Percentiles rank a stretch among this genome's conserved stretches.
phyloP scores from a whole-genome alignment of 1,140 invertebrate genomes.

The Leptoteleia sp. region DNA sequence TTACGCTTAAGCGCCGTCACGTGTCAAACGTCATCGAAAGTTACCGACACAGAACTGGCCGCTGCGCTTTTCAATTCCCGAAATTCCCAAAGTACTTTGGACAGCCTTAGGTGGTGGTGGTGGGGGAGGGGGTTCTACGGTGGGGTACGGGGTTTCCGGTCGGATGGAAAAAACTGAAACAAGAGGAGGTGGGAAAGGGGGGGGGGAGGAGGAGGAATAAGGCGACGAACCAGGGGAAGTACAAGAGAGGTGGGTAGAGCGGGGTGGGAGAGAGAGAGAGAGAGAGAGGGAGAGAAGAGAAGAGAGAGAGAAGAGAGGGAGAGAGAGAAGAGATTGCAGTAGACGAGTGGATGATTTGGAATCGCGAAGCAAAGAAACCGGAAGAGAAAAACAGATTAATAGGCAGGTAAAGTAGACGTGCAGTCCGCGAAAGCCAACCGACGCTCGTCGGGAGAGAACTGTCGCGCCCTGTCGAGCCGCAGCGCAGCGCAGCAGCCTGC shows the following conservation, averaged over 20 bases:
- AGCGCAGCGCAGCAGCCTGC: constrained; percentile 81
- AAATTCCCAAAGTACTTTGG: constrained; percentile 42
- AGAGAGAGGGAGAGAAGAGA: constrained; percentile 9
- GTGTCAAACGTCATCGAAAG: constrained; percentile 54
- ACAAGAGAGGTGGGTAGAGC: constrained; percentile 14
- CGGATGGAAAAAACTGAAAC: constrained; percentile 10
- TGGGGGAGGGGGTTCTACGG: too few relatives aligned
- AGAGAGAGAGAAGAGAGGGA: too few relatives aligned
- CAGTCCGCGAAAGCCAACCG: constrained; percentile 71
- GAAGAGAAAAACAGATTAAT: constrained; percentile 32
- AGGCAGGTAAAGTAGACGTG: constrained; percentile 35
- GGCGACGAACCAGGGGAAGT: background rate
- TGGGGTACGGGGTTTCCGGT: constrained; percentile 5
- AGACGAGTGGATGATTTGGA: background rate
- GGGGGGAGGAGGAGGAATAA: background rate
- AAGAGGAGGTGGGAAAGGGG: constrained; percentile 2
- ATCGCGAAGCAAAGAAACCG: constrained; percentile 17
- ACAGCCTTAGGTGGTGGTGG: constrained; percentile 13
- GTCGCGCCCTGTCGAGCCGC: constrained; percentile 80
- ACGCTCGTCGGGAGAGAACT: constrained; percentile 78
- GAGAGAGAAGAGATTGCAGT: too few relatives aligned
- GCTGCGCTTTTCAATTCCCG: constrained; percentile 25
- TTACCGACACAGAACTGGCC: constrained; percentile 49
- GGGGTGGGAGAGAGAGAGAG: constrained; percentile 12
- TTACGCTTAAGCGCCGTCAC: constrained; percentile 39